These are phyloP conservation scores for Ctena decussata DNA, from an alignment of 2,888 invertebrate genomes.

Conservation along the genomic window DNA sequence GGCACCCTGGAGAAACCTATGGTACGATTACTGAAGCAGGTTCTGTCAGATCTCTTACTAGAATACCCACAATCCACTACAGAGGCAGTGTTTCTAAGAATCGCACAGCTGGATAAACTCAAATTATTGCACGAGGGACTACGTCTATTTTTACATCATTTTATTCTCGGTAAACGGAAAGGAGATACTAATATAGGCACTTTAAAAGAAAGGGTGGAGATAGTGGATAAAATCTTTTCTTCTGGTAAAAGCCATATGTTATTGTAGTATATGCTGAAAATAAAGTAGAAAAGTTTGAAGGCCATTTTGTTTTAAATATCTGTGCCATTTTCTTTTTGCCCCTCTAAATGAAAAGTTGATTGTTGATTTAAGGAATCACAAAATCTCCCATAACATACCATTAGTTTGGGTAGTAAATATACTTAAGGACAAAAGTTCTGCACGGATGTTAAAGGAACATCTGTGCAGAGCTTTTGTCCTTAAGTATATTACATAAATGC, in stretches of 20 bases:
- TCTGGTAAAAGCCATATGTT: slow-evolving; percentile 54
- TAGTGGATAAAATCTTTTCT: slow-evolving; percentile 72
- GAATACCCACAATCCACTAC: slow-evolving; percentile 89
- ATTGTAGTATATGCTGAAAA: slow-evolving; percentile 33
- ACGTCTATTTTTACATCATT: slow-evolving; percentile 95
- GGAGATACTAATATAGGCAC: slow-evolving; percentile 44
- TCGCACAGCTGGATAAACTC: slow-evolving; percentile 91
- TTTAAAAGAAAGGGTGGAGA: slow-evolving; percentile 68
- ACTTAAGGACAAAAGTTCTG: no score
- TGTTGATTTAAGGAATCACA: no score
- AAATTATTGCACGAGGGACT: slow-evolving; percentile 93
- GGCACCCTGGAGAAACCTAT: slow-evolving; percentile 93
- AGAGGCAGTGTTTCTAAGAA: slow-evolving; percentile 91
- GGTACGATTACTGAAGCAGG: slow-evolving; percentile 93
- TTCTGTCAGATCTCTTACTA: slow-evolving; percentile 92
- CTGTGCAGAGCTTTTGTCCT: no score
- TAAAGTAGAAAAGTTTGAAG: no score
- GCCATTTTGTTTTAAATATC: no score
- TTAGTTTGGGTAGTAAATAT: no score
- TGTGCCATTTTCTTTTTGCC: no score
- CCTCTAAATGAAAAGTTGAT: no score
- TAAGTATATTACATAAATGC: no score
- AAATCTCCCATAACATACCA: no score
- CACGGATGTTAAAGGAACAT: no score
- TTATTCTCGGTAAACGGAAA: slow-evolving; percentile 89